Evolutionary conservation across 2,797 vertebrate species (phyloP).

Genomic region (Scleropages formosus): DNA sequence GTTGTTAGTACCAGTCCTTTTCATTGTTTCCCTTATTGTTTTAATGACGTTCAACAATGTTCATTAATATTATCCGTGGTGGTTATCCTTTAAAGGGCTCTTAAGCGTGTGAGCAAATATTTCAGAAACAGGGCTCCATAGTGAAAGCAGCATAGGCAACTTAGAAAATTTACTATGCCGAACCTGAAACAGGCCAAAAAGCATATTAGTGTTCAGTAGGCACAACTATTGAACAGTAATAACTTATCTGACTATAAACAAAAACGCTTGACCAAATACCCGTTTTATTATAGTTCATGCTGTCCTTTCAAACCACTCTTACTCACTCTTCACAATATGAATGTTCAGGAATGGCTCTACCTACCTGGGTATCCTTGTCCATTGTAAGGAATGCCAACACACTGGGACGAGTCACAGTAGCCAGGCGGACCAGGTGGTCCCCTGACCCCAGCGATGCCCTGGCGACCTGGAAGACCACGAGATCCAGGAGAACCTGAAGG

Average conservation of each 20-base stretch:
- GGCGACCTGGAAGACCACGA: slow-evolving; percentile 85
- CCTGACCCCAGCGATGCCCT: slow-evolving; percentile 80
- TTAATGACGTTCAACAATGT: slow-evolving; percentile 68
- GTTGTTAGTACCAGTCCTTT: slow-evolving; percentile 85
- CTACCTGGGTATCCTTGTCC: slow-evolving; percentile 92
- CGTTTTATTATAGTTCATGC: slow-evolving; percentile 18
- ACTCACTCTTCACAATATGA: background rate
- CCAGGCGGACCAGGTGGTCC: slow-evolving; percentile 86
- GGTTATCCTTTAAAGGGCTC: slow-evolving; percentile 82
- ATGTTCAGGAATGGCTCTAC: slow-evolving; percentile 41
- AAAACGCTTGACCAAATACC: background rate
- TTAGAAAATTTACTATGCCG: slow-evolving; percentile 89
- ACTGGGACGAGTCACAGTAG: slow-evolving; percentile 95
- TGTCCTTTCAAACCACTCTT: slow-evolving; percentile 19
- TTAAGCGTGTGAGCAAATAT: slow-evolving; percentile 86
- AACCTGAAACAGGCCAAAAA: slow-evolving; percentile 97
- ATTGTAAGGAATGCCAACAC: slow-evolving; percentile 93
- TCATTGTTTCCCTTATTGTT: slow-evolving; percentile 53
- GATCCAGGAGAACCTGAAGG: slow-evolving; percentile 79
- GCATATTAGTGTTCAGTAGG: slow-evolving; percentile 75
- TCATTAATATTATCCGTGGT: slow-evolving; percentile 83
- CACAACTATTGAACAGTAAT: slow-evolving; percentile 28
- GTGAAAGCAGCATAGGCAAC: slow-evolving; percentile 93
- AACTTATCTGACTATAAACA: background rate
- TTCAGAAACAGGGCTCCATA: slow-evolving; percentile 92